A percentile compares a stretch with the other conserved stretches of the same genome.
phyloP scores from a whole-genome alignment of 2,797 vertebrate genomes.

The Caiman crocodilus region DNA sequence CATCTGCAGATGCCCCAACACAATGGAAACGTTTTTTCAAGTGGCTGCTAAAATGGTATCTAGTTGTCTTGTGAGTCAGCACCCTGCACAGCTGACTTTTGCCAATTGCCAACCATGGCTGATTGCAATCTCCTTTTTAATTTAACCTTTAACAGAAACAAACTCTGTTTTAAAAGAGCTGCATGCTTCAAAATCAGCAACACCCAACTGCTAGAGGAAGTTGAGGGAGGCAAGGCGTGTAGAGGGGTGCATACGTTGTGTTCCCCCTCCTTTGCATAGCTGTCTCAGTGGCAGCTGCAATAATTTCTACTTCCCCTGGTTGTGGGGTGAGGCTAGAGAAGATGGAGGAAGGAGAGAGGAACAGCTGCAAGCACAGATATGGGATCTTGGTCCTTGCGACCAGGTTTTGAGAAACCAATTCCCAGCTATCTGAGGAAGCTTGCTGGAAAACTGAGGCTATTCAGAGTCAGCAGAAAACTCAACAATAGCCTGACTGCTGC shows the following conservation, averaged over 20 bases:
- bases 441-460: too few species aligned
- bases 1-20: neutral
- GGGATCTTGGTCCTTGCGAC: too few species aligned
- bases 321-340: neutral
- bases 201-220: neutral
- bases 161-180: slow-evolving; percentile 32
- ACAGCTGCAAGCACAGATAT: neutral
- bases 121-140: slow-evolving; percentile 45
- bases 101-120: slow-evolving; percentile 54
- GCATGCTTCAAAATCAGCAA: neutral
- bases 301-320: neutral
- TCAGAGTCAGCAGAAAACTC: too few species aligned
- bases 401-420: too few species aligned
- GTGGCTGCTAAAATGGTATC: slow-evolving; percentile 50
- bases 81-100: slow-evolving; percentile 73
- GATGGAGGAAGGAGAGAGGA: neutral
- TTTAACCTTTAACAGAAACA: neutral
- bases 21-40: slow-evolving; percentile 60
- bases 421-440: too few species aligned
- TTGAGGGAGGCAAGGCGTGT: neutral
- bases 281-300: neutral
- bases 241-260: neutral
- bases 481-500: too few species aligned
- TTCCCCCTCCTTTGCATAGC: neutral
- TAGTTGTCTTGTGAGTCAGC: slow-evolving; percentile 49